Evolutionary conservation across 2,888 invertebrate genomes (phyloP).

Genomic region (Thereva unica): DNA sequence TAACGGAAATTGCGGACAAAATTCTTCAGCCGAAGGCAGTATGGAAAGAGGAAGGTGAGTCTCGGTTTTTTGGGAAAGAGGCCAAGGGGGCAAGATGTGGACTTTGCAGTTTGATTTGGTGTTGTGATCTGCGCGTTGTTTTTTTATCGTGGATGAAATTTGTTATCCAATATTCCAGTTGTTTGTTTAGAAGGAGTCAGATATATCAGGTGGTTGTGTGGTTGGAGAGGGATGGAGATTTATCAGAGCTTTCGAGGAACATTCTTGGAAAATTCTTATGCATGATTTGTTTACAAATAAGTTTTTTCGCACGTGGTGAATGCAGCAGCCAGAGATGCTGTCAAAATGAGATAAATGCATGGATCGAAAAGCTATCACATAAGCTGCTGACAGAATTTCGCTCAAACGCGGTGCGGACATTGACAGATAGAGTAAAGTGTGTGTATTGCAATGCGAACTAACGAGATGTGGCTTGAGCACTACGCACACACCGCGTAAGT

Average conservation of each 20-base stretch:
- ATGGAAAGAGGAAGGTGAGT: conserved; percentile 54
- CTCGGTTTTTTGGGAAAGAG: background rate
- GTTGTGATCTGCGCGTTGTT: background rate
- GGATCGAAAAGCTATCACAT: too few relatives aligned
- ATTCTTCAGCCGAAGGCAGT: conserved; percentile 56
- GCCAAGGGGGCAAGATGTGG: background rate
- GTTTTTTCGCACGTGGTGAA: conserved; percentile 2
- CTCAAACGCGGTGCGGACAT: too few relatives aligned
- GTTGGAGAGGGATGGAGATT: too few relatives aligned
- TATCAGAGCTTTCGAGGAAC: too few relatives aligned
- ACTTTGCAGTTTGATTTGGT: too few relatives aligned
- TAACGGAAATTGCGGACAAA: conserved; percentile 46
- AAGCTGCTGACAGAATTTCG: too few relatives aligned
- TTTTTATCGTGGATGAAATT: conserved; percentile 8
- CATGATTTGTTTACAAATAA: conserved; percentile 19
- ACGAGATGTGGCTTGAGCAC: too few relatives aligned
- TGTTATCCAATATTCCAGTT: conserved; percentile 23
- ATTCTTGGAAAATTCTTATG: conserved; percentile 5
- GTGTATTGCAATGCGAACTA: too few relatives aligned
- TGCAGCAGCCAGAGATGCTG: background rate
- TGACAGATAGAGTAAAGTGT: too few relatives aligned
- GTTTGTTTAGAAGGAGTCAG: background rate
- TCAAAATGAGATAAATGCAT: too few relatives aligned
- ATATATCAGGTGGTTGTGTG: too few relatives aligned
- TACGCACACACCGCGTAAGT: too few relatives aligned